Percentiles rank a stretch among this genome's conserved stretches.
These are phyloP conservation scores for Gallinago paraguaiae DNA, from an alignment of 2,113 vertebrate genomes.

Conservation along the genomic window DNA sequence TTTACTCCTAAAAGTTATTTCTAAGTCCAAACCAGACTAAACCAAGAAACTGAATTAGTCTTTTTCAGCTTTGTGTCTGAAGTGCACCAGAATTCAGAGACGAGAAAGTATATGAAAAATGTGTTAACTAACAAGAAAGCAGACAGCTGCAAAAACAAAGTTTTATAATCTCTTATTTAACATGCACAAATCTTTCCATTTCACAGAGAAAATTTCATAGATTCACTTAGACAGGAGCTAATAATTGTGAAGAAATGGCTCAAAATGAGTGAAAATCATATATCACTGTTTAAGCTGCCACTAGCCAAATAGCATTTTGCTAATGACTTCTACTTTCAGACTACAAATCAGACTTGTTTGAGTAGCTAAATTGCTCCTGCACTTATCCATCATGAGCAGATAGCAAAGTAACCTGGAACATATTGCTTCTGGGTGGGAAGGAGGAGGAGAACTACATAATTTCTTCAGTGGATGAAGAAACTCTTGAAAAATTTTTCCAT, in stretches of 20 bases:
- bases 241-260: conserved; percentile 34
- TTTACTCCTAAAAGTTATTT: conserved; percentile 58
- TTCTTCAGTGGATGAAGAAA: conserved; percentile 14
- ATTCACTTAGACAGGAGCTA: conserved; percentile 19
- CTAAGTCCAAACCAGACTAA: conserved; percentile 51
- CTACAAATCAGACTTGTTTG: conserved; percentile 30
- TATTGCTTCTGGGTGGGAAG: background rate
- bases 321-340: conserved; percentile 46
- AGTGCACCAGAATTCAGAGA: background rate
- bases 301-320: conserved; percentile 32
- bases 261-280: conserved; percentile 44
- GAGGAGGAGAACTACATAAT: background rate
- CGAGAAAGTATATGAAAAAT: conserved; percentile 23
- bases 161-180: conserved; percentile 40
- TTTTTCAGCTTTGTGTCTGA: conserved; percentile 26
- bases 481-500: background rate
- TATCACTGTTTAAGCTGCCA: conserved; percentile 41
- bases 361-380: conserved; percentile 29
- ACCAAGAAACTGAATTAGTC: conserved; percentile 17
- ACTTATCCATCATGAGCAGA: conserved; percentile 8
- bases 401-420: background rate
- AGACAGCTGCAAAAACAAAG: conserved; percentile 43
- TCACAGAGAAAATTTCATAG: conserved; percentile 19
- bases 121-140: conserved; percentile 27
- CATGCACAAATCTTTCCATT: conserved; percentile 36